Evolutionary conservation across 1,140 invertebrate genomes (phyloP).

Genomic region (Portunus trituberculatus): DNA sequence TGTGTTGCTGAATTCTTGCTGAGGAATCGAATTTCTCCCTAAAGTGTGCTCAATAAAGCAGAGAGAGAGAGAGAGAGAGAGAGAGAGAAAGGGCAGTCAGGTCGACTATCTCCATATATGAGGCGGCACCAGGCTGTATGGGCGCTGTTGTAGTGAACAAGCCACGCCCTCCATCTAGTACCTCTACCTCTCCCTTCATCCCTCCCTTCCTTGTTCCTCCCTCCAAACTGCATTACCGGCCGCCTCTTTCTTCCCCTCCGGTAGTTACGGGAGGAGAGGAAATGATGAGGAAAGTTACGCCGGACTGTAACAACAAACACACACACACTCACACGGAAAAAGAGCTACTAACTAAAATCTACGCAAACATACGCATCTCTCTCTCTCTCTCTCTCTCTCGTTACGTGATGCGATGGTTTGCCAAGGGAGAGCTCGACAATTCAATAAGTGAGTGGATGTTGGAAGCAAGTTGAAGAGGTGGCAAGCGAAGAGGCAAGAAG

Average conservation of each 20-base stretch:
- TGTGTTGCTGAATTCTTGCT: not conserved
- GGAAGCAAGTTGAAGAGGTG: not conserved
- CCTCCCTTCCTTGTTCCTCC: not conserved
- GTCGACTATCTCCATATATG: not conserved
- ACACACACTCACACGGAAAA: not conserved
- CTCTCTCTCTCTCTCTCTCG: not conserved
- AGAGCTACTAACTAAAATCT: not conserved
- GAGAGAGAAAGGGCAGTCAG: conserved; percentile 54
- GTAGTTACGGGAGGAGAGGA: not conserved
- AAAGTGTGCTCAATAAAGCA: not conserved
- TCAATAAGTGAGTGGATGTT: no score
- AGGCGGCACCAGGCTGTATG: not conserved
- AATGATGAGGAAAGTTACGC: no score
- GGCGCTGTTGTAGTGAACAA: not conserved
- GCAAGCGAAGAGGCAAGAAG: not conserved
- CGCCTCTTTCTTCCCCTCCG: not conserved
- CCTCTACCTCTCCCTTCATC: not conserved
- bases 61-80: conserved; percentile 64
- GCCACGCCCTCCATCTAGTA: not conserved
- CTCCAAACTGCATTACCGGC: not conserved
- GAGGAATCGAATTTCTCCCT: not conserved
- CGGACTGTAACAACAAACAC: not conserved
- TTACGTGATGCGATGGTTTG: not conserved
- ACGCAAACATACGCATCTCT: conserved; percentile 14
- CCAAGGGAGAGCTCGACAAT: no score